Base-by-base conservation (phyloP, 2,888 invertebrate genomes). In the Abrostola tripartita region DNA sequence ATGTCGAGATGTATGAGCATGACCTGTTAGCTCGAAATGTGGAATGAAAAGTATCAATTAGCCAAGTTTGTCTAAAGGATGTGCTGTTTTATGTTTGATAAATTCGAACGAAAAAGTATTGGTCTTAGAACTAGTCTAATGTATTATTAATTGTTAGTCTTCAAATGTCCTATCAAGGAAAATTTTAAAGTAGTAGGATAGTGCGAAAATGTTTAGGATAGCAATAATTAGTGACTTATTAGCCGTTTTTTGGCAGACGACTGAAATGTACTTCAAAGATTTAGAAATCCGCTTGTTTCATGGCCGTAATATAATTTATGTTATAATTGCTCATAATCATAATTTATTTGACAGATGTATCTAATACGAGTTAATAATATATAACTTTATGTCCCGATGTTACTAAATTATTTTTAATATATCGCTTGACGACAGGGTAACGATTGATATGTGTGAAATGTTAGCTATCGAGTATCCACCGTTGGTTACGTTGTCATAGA, bases 361-460 rank as follows among this genome's bases (percentile, higher is more conserved):
- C 36, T 79, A 77, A 77, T 74, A 77, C 74, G 61, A 61, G 56
- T 76, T 77, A 64, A 61, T 47, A 47, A 57, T 65, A 65, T 74
- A 57, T 41, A 69, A 44, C 54, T 64, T 64, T 62, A 70, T 53
- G 58, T 61, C 58, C 63, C 47, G 54, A 49, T 67, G 70, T 65
- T 74, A 79, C 65, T 61, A 66, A 68, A 71, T 79, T 72, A 65
- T 71, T 75, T 77, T 75, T 38, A 65, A 72, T 68, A 58, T 71
- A 78, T 74, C 73, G 79, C 81, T 80, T 81, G 53, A 73, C 56
- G 60, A 79, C 79, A 79, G 79, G 79, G 79, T 79, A 79, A 65
- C 38, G 61, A 65, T 76, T 64, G 50, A 51, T 56, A 52, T 55
- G 55, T 64, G 65, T 59, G 66, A 58, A 60, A 57, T 65, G 54